phyloP scores from a whole-genome alignment of 2,113 vertebrate species.

The Myodes glareolus region DNA sequence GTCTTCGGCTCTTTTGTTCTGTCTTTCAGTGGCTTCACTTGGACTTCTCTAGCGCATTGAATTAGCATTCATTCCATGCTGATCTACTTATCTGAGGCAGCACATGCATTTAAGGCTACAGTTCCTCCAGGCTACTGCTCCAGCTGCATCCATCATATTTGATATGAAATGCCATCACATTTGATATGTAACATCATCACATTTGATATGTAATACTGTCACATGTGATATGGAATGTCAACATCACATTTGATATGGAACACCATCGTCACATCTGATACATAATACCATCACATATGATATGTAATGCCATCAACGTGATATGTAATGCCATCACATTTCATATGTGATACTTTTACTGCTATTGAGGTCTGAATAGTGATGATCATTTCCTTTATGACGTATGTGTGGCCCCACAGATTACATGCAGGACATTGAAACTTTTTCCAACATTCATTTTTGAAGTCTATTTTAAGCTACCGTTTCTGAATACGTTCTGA shows the following conservation, averaged over 20 bases:
- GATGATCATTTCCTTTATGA: not conserved
- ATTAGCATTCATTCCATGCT: not conserved
- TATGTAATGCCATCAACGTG: too few species aligned
- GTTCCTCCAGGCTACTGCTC: not conserved
- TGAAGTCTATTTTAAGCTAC: not conserved
- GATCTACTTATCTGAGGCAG: not conserved
- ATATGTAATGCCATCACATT: not conserved
- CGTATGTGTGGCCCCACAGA: not conserved
- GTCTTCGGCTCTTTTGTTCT: too few species aligned
- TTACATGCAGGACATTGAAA: not conserved
- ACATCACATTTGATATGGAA: not conserved
- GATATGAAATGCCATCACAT: too few species aligned
- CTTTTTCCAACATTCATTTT: not conserved
- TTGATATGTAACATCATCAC: not conserved
- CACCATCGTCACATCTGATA: too few species aligned
- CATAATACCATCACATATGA: too few species aligned
- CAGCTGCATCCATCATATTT: not conserved
- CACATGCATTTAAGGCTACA: not conserved
- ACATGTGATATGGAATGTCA: too few species aligned
- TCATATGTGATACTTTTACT: not conserved
- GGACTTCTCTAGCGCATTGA: not conserved
- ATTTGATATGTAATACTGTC: not conserved
- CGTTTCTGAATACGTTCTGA: not conserved
- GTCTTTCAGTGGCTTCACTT: not conserved
- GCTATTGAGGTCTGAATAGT: not conserved